Conservation (phyloP, 2,888 invertebrate species). For the Cerastis leucographa region DNA sequence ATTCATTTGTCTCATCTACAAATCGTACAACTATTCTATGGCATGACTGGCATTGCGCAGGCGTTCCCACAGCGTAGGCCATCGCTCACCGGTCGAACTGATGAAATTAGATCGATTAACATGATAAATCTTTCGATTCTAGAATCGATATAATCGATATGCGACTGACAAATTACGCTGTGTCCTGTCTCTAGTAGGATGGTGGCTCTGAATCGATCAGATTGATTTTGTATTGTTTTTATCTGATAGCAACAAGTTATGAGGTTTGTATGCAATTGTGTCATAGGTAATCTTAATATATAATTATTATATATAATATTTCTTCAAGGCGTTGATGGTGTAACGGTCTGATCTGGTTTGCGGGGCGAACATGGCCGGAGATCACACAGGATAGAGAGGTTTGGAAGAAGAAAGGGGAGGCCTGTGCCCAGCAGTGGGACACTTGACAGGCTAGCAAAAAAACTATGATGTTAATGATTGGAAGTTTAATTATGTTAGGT, state of each 20-base stretch:
- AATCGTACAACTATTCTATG: conserved; percentile 71
- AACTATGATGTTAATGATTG: no score
- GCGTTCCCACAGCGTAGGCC: conserved; percentile 88
- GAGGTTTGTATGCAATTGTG: no score
- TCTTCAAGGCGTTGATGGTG: no score
- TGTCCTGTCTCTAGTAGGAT: conserved; percentile 78
- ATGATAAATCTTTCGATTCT: conserved; percentile 88
- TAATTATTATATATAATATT: no score
- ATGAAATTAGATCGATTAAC: conserved; percentile 90
- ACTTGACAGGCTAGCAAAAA: no score
- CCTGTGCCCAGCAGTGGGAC: no score
- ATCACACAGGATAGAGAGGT: no score
- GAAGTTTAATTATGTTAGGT: no score
- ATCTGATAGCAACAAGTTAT: not conserved
- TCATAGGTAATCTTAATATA: not conserved
- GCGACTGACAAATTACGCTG: conserved; percentile 88
- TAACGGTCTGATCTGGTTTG: no score
- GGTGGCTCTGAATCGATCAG: conserved; percentile 65
- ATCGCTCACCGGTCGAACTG: conserved; percentile 87
- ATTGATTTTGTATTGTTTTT: conserved; percentile 65
- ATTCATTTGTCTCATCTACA: conserved; percentile 60
- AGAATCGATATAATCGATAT: conserved; percentile 83
- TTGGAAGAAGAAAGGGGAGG: no score
- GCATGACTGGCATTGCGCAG: conserved; percentile 87
- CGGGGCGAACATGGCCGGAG: no score